A percentile compares a stretch with the other conserved stretches of the same genome.
Conservation (phyloP, 2,888 invertebrate genomes). For the Spatulosminthurus flaviceps region DNA sequence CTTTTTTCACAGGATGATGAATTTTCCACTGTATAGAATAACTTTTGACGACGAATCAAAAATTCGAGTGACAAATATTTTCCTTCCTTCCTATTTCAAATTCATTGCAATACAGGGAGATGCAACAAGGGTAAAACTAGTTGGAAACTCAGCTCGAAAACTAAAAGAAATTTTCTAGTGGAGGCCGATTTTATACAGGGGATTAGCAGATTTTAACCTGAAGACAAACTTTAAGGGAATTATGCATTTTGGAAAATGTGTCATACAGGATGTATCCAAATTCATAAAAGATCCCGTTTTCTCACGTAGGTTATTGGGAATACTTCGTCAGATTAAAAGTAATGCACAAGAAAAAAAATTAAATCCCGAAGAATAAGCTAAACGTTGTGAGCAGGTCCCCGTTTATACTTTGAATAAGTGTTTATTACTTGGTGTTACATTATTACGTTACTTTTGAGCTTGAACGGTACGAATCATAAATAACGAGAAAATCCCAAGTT, state of each 20-base stretch:
- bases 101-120: background rate
- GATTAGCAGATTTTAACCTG: constrained; percentile 47
- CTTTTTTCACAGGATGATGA: background rate
- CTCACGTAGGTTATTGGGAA: background rate
- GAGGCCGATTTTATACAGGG: constrained; percentile 51
- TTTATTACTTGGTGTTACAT: background rate
- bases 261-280: background rate
- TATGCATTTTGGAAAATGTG: background rate
- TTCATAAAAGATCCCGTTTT: constrained; percentile 19
- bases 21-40: no score
- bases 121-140: background rate
- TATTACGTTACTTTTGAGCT: background rate
- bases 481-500: background rate
- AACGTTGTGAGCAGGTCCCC: background rate
- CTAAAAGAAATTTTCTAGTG: constrained; percentile 42
- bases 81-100: no score
- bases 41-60: no score
- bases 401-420: background rate
- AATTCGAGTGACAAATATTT: no score
- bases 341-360: constrained; percentile 12
- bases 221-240: background rate
- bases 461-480: constrained; percentile 11
- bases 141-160: background rate
- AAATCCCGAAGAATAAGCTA: background rate
- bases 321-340: background rate